Percentiles rank a stretch among this genome's conserved stretches.
phyloP scores from a whole-genome alignment of 2,797 vertebrate genomes.

The Gymnothorax reevesii region DNA sequence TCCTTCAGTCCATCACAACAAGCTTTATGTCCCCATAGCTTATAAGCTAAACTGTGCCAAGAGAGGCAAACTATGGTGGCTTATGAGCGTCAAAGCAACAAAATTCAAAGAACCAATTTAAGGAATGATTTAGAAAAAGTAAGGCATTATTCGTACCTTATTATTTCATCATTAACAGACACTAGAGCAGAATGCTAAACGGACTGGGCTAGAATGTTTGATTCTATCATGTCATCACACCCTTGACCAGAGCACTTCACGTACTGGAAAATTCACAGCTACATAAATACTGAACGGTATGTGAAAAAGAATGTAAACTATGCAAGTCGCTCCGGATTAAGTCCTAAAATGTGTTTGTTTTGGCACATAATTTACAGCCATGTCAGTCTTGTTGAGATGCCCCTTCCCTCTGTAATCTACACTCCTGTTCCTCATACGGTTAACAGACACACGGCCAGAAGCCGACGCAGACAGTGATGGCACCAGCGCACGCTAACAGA shows the following conservation, averaged over 20 bases:
- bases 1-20: background rate
- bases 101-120: background rate
- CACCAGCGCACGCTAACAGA: background rate
- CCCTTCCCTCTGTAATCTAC: background rate
- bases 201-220: background rate
- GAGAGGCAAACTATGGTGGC: background rate
- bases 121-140: background rate
- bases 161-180: background rate
- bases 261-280: no score
- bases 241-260: background rate
- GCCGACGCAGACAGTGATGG: background rate
- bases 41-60: background rate
- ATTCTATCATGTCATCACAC: background rate
- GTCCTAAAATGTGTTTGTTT: background rate
- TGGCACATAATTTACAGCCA: background rate
- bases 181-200: background rate
- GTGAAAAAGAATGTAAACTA: background rate
- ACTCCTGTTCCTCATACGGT: background rate
- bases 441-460: background rate
- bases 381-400: background rate
- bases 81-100: background rate
- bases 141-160: background rate
- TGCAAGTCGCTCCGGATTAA: background rate
- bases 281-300: background rate
- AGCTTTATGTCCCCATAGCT: background rate